Percentiles rank a stretch among this genome's conserved stretches.
phyloP scores from a whole-genome alignment of 2,113 vertebrate genomes.

The Diadophis punctatus region DNA sequence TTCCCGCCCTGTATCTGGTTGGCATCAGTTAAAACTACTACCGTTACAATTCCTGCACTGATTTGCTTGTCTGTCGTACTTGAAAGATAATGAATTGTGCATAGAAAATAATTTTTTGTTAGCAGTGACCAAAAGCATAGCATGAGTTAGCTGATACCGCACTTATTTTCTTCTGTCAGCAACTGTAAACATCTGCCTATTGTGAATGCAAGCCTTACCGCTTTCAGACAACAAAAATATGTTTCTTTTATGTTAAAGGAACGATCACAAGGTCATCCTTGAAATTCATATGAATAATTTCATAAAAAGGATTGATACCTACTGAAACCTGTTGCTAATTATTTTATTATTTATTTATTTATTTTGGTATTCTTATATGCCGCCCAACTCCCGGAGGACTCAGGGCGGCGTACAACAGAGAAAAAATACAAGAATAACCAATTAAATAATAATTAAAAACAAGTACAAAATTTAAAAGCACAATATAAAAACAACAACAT shows the following conservation, averaged over 20 bases:
- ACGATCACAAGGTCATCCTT: slow-evolving; percentile 21
- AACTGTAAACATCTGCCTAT: not conserved
- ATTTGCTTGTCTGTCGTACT: not conserved
- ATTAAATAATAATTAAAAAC: no score
- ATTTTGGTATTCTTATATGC: no score
- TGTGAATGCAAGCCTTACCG: not conserved
- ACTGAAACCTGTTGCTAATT: not conserved
- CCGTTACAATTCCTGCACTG: not conserved
- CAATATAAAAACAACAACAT: no score
- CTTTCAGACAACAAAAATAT: not conserved
- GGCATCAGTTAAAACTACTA: not conserved
- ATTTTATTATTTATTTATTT: no score
- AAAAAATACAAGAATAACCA: no score
- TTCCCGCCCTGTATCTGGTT: not conserved
- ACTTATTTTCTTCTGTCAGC: not conserved
- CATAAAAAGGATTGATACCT: not conserved
- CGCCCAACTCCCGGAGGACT: no score
- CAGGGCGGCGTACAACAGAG: no score
- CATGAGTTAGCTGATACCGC: not conserved
- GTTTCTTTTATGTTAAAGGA: not conserved
- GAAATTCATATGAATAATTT: not conserved
- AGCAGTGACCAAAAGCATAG: not conserved
- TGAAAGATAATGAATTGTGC: not conserved
- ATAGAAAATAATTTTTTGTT: not conserved
- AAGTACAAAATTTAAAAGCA: no score